These are phyloP conservation scores for Tubiluchus corallicola DNA, from an alignment of 2,888 invertebrate species.

Conservation along the genomic window DNA sequence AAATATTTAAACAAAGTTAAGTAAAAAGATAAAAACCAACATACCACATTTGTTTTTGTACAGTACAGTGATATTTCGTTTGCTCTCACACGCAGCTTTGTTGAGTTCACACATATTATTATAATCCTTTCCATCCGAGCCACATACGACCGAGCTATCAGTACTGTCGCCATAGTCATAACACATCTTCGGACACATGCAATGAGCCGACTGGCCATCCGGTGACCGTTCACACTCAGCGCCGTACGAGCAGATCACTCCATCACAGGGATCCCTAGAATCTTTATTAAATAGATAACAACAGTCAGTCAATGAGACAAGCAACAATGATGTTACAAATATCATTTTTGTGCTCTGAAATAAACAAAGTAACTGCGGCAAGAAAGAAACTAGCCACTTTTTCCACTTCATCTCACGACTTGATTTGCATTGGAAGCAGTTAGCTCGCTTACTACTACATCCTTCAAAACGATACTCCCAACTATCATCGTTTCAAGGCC, in stretches of 20 bases:
- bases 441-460: too few species aligned
- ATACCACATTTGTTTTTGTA: slow-evolving; percentile 1
- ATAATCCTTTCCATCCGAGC: neutral
- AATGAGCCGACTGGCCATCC: neutral
- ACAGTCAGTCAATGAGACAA: too few species aligned
- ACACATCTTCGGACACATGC: slow-evolving; percentile 1
- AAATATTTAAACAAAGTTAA: too few species aligned
- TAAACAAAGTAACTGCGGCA: too few species aligned
- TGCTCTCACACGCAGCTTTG: neutral
- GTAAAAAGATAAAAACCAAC: too few species aligned
- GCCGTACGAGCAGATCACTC: neutral
- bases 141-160: neutral
- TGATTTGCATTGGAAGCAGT: too few species aligned
- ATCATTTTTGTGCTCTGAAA: too few species aligned
- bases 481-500: too few species aligned
- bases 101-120: neutral
- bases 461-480: too few species aligned
- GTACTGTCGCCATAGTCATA: neutral
- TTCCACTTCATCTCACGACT: too few species aligned
- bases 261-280: neutral
- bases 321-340: too few species aligned
- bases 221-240: neutral
- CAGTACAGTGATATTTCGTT: neutral
- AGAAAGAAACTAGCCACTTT: too few species aligned
- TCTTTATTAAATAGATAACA: neutral